These are phyloP conservation scores for Platalea minor DNA, from an alignment of 2,797 vertebrate genomes.

Conservation along the genomic window DNA sequence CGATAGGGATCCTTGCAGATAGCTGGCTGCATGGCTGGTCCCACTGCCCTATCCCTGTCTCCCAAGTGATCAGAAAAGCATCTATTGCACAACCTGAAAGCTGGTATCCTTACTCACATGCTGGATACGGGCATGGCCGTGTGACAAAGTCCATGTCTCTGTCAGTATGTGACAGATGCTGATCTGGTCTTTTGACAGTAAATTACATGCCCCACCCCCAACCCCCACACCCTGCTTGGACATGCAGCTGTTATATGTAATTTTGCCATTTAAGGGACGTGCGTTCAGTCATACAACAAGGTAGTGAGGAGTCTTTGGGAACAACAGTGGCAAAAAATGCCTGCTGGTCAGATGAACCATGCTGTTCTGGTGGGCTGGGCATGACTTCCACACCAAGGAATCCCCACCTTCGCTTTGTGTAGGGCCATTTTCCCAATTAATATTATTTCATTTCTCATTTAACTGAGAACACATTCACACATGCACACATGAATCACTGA, in stretches of 20 bases:
- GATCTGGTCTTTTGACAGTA: not conserved
- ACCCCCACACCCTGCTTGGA: not conserved
- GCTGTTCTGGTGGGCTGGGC: not conserved
- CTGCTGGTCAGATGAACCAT: not conserved
- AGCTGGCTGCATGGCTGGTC: not conserved
- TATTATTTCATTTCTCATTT: not conserved
- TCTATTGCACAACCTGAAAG: not conserved
- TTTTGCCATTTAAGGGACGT: not conserved
- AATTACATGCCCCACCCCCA: not conserved
- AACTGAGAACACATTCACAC: not conserved
- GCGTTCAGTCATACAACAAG: rapidly evolving
- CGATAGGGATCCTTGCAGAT: not conserved
- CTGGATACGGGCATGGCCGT: rapidly evolving
- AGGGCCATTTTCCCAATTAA: not conserved
- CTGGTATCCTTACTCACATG: not conserved
- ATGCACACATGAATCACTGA: not conserved
- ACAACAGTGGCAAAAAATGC: not conserved
- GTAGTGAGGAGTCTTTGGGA: not conserved
- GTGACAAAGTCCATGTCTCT: not conserved
- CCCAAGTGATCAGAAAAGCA: not conserved
- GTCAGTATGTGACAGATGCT: not conserved
- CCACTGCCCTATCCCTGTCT: not conserved
- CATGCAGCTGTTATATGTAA: not conserved
- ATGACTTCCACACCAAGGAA: not conserved
- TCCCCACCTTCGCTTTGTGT: not conserved